Evolutionary conservation across 2,113 vertebrate species (phyloP).

Genomic region (Cheirogaleus medius): DNA sequence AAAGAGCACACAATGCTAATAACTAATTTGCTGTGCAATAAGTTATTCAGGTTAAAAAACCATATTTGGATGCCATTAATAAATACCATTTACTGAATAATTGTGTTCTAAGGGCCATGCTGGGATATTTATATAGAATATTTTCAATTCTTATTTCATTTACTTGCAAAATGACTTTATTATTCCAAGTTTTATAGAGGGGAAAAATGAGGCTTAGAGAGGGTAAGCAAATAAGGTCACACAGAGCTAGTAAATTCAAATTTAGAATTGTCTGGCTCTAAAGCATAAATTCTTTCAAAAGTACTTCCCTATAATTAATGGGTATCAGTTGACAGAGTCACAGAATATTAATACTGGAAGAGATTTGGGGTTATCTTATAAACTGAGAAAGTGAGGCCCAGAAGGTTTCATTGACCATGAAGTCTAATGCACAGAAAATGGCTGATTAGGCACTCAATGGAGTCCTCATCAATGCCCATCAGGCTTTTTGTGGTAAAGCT

Average conservation of each 20-base stretch:
- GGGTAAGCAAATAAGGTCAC: background rate
- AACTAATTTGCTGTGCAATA: background rate
- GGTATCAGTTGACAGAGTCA: background rate
- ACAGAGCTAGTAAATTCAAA: background rate
- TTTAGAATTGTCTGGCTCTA: background rate
- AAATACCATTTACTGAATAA: background rate
- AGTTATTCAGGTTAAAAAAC: slow-evolving; percentile 24
- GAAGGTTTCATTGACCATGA: background rate
- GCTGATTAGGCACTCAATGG: background rate
- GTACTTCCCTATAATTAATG: background rate
- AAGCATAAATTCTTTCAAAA: background rate
- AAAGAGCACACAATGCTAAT: background rate
- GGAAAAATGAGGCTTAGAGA: background rate
- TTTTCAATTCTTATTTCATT: background rate
- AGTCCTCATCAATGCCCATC: too few species aligned
- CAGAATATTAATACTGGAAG: background rate
- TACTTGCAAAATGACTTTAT: background rate
- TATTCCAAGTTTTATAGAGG: background rate
- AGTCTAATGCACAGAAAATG: background rate
- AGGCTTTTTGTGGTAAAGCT: too few species aligned
- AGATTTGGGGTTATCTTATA: background rate
- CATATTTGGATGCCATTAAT: background rate
- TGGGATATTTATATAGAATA: background rate
- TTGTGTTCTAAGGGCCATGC: background rate
- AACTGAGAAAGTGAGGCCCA: background rate